Conservation (phyloP, 1,140 invertebrate species). For the Batillaria attramentaria region DNA sequence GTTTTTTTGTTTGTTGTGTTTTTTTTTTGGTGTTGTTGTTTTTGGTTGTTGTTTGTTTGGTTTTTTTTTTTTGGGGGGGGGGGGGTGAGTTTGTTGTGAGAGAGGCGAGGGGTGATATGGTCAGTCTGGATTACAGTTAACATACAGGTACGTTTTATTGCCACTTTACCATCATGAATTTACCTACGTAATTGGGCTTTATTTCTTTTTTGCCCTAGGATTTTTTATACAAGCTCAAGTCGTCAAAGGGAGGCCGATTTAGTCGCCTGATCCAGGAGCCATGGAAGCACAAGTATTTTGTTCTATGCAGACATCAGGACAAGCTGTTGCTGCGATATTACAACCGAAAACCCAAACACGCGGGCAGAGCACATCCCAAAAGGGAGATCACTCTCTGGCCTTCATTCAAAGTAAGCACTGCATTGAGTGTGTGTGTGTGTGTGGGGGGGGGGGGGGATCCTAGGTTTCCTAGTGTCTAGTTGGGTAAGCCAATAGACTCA, state of each 20-base stretch:
- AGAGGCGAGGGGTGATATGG: too few species aligned
- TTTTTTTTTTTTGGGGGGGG: too few species aligned
- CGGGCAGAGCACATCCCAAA: neutral
- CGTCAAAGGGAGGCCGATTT: conserved; percentile 45
- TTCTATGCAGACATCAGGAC: conserved; percentile 52
- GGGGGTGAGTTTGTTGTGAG: too few species aligned
- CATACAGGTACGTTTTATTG: too few species aligned
- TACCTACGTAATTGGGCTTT: neutral
- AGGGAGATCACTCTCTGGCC: neutral
- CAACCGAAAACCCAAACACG: conserved; percentile 60
- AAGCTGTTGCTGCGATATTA: conserved; percentile 61
- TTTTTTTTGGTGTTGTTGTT: too few species aligned
- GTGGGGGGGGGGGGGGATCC: too few species aligned
- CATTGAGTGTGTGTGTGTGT: conserved; percentile 8
- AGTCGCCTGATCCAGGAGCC: conserved; percentile 47
- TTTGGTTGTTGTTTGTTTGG: too few species aligned
- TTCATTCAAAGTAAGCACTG: conserved; percentile 10
- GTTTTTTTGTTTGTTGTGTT: too few species aligned
- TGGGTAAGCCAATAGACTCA: too few species aligned
- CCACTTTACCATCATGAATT: neutral
- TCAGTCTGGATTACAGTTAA: too few species aligned
- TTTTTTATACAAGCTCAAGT: conserved; percentile 57
- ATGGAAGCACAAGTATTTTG: conserved; percentile 64
- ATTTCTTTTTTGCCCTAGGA: neutral
- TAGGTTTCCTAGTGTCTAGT: too few species aligned